These are phyloP conservation scores for Porites divaricata DNA, from an alignment of 92 coral and sea anemone genomes.

Conservation along the genomic window DNA sequence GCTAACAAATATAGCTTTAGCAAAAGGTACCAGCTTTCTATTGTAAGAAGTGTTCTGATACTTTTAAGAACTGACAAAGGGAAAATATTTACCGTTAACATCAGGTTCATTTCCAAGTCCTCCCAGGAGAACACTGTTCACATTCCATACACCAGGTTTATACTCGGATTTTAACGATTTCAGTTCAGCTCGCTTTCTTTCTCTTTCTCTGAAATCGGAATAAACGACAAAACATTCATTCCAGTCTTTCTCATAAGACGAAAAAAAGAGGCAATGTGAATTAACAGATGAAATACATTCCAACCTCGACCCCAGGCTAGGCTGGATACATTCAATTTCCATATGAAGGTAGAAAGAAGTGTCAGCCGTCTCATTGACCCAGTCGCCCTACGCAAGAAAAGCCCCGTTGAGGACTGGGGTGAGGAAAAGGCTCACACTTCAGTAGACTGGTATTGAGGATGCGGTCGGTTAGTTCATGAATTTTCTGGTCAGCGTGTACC, in stretches of 20 bases:
- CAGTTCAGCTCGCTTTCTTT: constrained; percentile 73
- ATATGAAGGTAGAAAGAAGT: too few species aligned
- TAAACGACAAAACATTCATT: neutral
- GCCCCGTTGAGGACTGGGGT: too few species aligned
- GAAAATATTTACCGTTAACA: constrained; percentile 64
- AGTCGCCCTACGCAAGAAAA: too few species aligned
- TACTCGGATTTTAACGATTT: constrained; percentile 77
- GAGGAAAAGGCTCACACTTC: too few species aligned
- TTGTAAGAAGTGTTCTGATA: neutral
- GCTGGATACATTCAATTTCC: too few species aligned
- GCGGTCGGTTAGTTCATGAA: neutral
- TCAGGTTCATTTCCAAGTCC: constrained; percentile 98
- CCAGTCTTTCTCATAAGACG: too few species aligned
- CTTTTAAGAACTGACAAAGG: neutral
- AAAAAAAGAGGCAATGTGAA: too few species aligned
- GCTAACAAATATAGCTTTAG: too few species aligned
- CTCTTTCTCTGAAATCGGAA: constrained; percentile 74
- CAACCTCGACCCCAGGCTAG: too few species aligned
- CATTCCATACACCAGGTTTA: constrained; percentile 91
- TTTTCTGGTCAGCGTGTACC: constrained; percentile 39
- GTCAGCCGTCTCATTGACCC: too few species aligned
- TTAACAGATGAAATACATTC: too few species aligned
- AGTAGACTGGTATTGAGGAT: too few species aligned
- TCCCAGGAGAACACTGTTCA: constrained; percentile 86
- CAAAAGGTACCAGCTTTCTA: neutral